Percentiles rank a stretch among this genome's conserved stretches.
Evolutionary conservation across 2,888 invertebrate species (phyloP).

Genomic region (Cyaniris semiargus): DNA sequence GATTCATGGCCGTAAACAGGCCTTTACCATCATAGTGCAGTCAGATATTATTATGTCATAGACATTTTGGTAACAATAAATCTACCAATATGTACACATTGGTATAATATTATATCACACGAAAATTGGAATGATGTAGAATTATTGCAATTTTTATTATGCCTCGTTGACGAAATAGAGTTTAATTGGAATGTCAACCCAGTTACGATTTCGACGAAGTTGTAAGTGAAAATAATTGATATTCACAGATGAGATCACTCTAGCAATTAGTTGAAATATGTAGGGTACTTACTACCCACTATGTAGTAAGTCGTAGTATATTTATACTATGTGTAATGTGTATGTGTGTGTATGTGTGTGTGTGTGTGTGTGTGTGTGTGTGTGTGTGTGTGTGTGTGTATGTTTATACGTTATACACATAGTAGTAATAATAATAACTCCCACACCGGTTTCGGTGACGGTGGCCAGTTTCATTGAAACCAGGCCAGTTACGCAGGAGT

Average conservation of each 20-base stretch:
- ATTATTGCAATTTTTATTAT: background rate
- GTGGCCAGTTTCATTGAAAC: too few relatives aligned
- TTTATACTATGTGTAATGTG: too few relatives aligned
- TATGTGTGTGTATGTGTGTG: too few relatives aligned
- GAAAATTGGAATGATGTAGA: background rate
- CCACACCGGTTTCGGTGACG: too few relatives aligned
- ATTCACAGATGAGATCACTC: slow-evolving; percentile 22
- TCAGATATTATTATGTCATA: background rate
- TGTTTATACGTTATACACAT: too few relatives aligned
- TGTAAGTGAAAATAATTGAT: slow-evolving; percentile 28
- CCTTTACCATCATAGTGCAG: background rate
- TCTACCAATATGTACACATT: too few relatives aligned
- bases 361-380: too few relatives aligned
- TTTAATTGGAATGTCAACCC: background rate
- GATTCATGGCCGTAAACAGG: background rate
- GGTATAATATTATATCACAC: too few relatives aligned
- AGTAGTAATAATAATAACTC: too few relatives aligned
- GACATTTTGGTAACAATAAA: background rate
- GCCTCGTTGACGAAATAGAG: background rate
- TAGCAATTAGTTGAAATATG: background rate
- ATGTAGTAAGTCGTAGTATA: too few relatives aligned
- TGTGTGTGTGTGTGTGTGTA: too few relatives aligned
- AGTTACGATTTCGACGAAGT: slow-evolving; percentile 2
- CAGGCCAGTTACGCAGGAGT: too few relatives aligned
- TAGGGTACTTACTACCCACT: background rate